phyloP scores from a whole-genome alignment of 2,113 vertebrate genomes.

The Gymnarchus niloticus region DNA sequence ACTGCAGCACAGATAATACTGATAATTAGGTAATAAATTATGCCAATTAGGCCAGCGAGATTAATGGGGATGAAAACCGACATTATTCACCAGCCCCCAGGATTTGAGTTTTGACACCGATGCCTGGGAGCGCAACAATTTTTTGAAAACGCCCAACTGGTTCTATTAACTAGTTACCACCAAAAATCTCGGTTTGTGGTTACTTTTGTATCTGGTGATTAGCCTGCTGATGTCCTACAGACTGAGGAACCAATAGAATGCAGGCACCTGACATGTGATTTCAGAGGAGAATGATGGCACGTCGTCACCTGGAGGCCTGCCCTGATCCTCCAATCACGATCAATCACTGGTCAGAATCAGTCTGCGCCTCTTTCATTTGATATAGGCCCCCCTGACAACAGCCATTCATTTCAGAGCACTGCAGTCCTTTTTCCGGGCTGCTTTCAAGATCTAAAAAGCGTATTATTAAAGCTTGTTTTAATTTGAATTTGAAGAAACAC shows the following conservation, averaged over 20 bases:
- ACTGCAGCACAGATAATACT: neutral
- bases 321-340: neutral
- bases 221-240: neutral
- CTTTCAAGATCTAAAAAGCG: neutral
- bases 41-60: neutral
- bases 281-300: neutral
- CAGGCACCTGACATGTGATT: neutral
- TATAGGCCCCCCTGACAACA: neutral
- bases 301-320: neutral
- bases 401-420: neutral
- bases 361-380: neutral
- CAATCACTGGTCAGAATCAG: neutral
- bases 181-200: neutral
- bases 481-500: neutral
- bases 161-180: neutral
- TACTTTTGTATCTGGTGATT: neutral
- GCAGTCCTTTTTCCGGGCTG: neutral
- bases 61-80: neutral
- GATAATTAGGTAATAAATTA: slow-evolving; percentile 3
- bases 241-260: neutral
- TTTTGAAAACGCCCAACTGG: neutral
- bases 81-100: neutral
- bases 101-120: neutral
- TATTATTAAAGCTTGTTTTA: neutral
- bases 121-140: neutral